Evolutionary conservation across 1,140 invertebrate species (phyloP).

Genomic region (Heliconius hermathena): DNA sequence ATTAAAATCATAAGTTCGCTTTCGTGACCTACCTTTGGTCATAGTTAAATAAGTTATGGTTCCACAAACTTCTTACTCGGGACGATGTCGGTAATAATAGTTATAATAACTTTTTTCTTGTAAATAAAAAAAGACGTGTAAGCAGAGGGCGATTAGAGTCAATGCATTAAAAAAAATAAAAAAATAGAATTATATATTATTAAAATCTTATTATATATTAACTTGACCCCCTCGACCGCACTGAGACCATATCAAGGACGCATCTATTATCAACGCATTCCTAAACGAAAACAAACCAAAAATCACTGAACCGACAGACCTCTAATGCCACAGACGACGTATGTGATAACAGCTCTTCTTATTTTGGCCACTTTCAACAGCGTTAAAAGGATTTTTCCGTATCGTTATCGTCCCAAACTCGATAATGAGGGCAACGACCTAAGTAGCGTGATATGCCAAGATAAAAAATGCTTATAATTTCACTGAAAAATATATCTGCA

Average conservation of each 20-base stretch:
- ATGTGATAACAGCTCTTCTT: slow-evolving; percentile 38
- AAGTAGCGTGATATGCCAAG: slow-evolving; percentile 58
- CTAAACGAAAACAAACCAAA: slow-evolving; percentile 40
- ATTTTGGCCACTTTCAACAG: slow-evolving; percentile 60
- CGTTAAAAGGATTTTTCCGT: slow-evolving; percentile 72
- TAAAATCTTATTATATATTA: not conserved
- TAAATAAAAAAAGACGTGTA: too few species aligned
- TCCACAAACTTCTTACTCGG: too few species aligned
- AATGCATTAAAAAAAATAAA: not conserved
- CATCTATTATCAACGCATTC: slow-evolving; percentile 33
- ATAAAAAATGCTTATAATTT: slow-evolving; percentile 48
- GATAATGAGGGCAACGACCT: slow-evolving; percentile 74
- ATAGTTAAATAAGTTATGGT: too few species aligned
- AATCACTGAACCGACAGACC: slow-evolving; percentile 15
- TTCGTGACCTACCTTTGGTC: too few species aligned
- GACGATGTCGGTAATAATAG: too few species aligned
- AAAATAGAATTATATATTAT: not conserved
- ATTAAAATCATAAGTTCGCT: too few species aligned
- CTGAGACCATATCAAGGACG: slow-evolving; percentile 50
- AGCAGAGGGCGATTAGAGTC: too few species aligned
- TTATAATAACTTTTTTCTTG: too few species aligned
- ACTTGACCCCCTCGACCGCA: slow-evolving; percentile 50
- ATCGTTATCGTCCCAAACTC: slow-evolving; percentile 65
- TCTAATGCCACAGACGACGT: not conserved
- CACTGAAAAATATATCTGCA: slow-evolving; percentile 29